Conservation (phyloP, 2,113 vertebrate genomes). For the Arothron firmamentum region DNA sequence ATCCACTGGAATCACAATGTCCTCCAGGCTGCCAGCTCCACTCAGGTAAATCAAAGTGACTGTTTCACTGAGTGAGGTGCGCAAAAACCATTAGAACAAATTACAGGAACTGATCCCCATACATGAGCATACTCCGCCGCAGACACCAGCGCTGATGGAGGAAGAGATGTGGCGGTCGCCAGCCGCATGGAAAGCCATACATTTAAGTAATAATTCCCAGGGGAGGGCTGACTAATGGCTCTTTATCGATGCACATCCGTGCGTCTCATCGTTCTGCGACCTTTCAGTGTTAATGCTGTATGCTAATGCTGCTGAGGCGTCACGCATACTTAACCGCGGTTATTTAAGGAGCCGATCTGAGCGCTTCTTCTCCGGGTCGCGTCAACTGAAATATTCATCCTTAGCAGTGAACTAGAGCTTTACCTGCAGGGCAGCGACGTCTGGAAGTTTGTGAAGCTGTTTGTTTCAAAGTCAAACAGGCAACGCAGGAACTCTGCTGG, state of each 20-base stretch:
- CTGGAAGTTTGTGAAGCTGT: neutral
- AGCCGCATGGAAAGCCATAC: constrained; percentile 44
- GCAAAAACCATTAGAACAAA: constrained; percentile 67
- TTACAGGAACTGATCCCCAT: constrained; percentile 49
- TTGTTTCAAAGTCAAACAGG: too few species aligned
- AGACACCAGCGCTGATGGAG: constrained; percentile 27
- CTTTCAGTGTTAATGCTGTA: constrained; percentile 43
- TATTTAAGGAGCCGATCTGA: constrained; percentile 14
- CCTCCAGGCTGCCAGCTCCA: constrained; percentile 44
- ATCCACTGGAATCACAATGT: constrained; percentile 58
- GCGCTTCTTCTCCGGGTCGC: neutral
- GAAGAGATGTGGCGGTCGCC: constrained; percentile 34
- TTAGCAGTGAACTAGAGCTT: constrained; percentile 5
- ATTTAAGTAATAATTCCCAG: constrained; percentile 43
- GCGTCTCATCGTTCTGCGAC: constrained; percentile 39
- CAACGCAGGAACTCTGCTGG: too few species aligned
- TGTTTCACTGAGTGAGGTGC: constrained; percentile 62
- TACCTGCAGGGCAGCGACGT: constrained; percentile 6
- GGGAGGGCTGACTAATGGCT: constrained; percentile 56
- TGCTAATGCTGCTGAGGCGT: constrained; percentile 14
- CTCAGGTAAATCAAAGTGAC: constrained; percentile 77
- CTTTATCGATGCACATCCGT: constrained; percentile 45
- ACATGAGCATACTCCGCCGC: constrained; percentile 12
- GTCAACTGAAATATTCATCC: constrained; percentile 8
- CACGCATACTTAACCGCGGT: constrained; percentile 42